phyloP scores from a whole-genome alignment of 2,888 invertebrate species.

The Muscina levida region DNA sequence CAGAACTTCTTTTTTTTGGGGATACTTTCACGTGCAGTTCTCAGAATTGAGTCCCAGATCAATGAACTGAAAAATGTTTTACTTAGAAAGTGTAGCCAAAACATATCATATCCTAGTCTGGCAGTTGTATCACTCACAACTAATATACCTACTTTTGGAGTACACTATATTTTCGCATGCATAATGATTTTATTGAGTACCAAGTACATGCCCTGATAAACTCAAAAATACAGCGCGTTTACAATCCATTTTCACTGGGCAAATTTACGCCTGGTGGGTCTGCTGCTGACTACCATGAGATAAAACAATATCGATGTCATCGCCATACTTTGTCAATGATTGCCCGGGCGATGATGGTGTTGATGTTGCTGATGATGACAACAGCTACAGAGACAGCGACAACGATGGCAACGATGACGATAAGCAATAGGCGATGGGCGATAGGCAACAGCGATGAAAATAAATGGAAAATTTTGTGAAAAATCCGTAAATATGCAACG shows the following conservation, averaged over 20 bases:
- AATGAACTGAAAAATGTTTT: too few species aligned
- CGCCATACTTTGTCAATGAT: conserved; percentile 55
- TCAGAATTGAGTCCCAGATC: too few species aligned
- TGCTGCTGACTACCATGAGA: conserved; percentile 11
- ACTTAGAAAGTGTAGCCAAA: too few species aligned
- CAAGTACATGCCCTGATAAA: conserved; percentile 1
- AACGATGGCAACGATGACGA: conserved; percentile 7
- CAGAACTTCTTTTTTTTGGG: too few species aligned
- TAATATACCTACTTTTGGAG: too few species aligned
- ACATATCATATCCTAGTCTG: too few species aligned
- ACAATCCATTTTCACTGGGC: not conserved
- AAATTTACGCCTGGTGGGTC: not conserved
- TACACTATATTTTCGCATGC: too few species aligned
- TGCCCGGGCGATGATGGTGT: conserved; percentile 6
- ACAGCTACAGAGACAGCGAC: conserved; percentile 13
- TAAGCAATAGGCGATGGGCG: not conserved
- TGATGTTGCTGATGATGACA: not conserved
- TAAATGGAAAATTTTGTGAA: conserved; percentile 55
- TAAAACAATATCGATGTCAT: conserved; percentile 61
- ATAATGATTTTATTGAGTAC: conserved; percentile 42
- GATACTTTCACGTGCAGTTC: too few species aligned
- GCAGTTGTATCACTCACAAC: too few species aligned
- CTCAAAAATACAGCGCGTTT: not conserved
- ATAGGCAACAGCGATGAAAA: conserved; percentile 18
- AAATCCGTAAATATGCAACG: conserved; percentile 46